Conservation (phyloP, 2,888 invertebrate genomes). For the Chouioia cunea region DNA sequence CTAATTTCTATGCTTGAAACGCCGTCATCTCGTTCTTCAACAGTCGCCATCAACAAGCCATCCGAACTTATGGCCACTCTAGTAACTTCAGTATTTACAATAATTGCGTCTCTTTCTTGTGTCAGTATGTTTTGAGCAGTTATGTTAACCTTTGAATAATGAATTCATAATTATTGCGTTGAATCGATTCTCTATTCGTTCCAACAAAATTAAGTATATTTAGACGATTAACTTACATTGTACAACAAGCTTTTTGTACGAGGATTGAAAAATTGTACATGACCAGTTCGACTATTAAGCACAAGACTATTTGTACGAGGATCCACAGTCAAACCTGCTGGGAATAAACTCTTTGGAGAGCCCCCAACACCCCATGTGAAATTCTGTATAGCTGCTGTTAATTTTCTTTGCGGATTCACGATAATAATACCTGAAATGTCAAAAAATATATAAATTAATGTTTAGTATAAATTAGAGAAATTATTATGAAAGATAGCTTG, state of each 20-base stretch:
- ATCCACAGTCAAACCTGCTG: constrained; percentile 74
- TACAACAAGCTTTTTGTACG: constrained; percentile 76
- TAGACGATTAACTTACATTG: constrained; percentile 72
- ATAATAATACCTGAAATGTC: constrained; percentile 69
- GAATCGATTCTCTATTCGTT: neutral
- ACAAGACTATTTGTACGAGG: constrained; percentile 76
- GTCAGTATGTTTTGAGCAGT: constrained; percentile 79
- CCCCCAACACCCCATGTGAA: constrained; percentile 73
- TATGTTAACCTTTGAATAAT: constrained; percentile 75
- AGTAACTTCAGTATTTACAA: constrained; percentile 77
- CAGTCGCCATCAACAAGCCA: constrained; percentile 82
- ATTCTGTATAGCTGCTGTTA: constrained; percentile 76
- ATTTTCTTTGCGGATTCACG: constrained; percentile 70
- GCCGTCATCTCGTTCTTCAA: constrained; percentile 75
- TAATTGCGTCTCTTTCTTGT: constrained; percentile 72
- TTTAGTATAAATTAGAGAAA: constrained; percentile 19
- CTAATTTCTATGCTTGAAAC: constrained; percentile 74
- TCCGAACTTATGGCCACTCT: constrained; percentile 76
- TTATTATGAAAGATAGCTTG: constrained; percentile 52
- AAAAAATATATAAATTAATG: constrained; percentile 9
- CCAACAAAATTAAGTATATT: constrained; percentile 1
- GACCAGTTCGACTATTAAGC: constrained; percentile 80
- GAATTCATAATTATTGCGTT: too few relatives aligned
- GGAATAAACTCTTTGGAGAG: constrained; percentile 69
- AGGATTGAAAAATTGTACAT: constrained; percentile 81